These are phyloP conservation scores for Plutella xylostella DNA, from an alignment of 2,888 invertebrate species.

Conservation along the genomic window DNA sequence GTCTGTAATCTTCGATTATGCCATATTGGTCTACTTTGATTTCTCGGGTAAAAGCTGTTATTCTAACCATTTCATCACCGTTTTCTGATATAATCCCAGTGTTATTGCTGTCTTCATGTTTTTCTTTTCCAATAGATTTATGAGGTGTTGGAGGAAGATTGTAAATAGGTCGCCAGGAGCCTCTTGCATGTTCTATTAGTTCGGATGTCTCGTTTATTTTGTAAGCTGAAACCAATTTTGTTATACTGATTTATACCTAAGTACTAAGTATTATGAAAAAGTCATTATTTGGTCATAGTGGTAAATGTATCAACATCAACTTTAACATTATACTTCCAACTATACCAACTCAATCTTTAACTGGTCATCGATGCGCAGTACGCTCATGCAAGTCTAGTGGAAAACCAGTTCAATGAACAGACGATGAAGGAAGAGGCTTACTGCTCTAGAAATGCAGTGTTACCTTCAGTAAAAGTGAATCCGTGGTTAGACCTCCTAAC, in stretches of 20 bases:
- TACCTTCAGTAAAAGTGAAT: constrained; percentile 42
- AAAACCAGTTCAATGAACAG: too few species aligned
- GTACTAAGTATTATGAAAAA: too few species aligned
- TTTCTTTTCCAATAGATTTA: constrained; percentile 7
- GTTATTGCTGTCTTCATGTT: background rate
- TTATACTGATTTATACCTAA: background rate
- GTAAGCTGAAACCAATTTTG: background rate
- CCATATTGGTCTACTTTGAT: constrained; percentile 26
- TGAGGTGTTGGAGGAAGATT: background rate
- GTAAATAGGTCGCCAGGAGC: background rate
- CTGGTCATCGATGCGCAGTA: too few species aligned
- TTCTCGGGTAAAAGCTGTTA: background rate
- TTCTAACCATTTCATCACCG: background rate
- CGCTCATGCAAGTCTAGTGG: too few species aligned
- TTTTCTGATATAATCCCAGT: background rate
- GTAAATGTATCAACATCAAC: too few species aligned
- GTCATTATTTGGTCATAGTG: too few species aligned
- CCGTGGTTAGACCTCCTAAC: constrained; percentile 28
- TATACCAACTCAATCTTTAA: too few species aligned
- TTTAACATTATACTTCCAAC: too few species aligned
- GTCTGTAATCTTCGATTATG: constrained; percentile 35
- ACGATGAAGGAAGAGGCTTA: too few species aligned
- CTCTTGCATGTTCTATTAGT: background rate
- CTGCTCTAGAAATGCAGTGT: too few species aligned
- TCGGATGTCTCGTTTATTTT: background rate